phyloP scores from a whole-genome alignment of 2,113 vertebrate species.

The Entomyzon cyanotis region DNA sequence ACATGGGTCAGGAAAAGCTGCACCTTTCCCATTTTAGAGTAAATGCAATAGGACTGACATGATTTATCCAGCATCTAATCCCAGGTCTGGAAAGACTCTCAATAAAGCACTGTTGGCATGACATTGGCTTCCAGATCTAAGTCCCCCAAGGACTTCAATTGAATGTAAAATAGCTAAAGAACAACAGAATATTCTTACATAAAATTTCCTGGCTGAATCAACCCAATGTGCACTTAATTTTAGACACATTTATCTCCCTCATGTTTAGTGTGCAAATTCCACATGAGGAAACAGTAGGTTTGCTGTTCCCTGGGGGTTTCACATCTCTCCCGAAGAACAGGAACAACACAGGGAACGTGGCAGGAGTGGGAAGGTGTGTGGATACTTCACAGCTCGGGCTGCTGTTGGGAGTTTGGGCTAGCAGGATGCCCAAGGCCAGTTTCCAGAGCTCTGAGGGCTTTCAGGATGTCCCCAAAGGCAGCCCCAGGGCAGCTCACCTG shows the following conservation, averaged over 20 bases:
- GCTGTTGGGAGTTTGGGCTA: fast-evolving
- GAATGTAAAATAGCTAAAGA: not conserved
- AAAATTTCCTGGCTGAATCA: not conserved
- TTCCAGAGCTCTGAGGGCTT: not conserved
- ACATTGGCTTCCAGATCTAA: not conserved
- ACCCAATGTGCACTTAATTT: not conserved
- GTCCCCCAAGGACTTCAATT: not conserved
- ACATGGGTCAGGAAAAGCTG: not conserved
- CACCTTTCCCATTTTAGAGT: not conserved
- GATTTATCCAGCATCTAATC: not conserved
- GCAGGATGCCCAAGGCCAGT: not conserved
- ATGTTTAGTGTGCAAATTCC: not conserved
- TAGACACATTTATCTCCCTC: not conserved
- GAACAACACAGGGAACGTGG: not conserved
- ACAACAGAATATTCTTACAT: not conserved
- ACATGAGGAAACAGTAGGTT: not conserved
- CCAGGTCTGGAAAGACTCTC: not conserved
- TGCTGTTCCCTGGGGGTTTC: not conserved
- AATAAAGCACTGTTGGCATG: not conserved
- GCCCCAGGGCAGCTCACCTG: conserved; percentile 69
- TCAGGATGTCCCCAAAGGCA: not conserved
- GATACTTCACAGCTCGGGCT: fast-evolving
- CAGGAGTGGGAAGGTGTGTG: not conserved
- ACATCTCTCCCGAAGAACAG: not conserved
- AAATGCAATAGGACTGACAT: not conserved